Evolutionary conservation across 2,888 invertebrate species (phyloP), one percentile per base, ranked within the genome.

Genomic region (Monochamus alternatus): DNA sequence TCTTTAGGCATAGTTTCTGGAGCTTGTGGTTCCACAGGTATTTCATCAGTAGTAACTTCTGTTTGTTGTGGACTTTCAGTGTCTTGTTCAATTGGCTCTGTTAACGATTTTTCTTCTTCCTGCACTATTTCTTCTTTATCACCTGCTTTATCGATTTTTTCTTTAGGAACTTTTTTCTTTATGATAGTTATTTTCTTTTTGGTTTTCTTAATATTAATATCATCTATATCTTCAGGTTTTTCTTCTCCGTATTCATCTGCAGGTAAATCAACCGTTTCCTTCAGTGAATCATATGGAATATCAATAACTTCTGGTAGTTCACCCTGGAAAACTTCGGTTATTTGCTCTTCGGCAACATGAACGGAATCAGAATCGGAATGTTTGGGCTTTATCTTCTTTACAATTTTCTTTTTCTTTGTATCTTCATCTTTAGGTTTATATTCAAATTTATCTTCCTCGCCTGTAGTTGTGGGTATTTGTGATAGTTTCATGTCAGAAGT

Each of bases 121-220:
- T 14, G 55, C 14, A 22, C 14, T 3, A 55, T 22, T 22, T 55
- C 55, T 5, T n/a, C 14, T 55, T 55, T 55, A 77, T 14, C 86
- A 86, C 43, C 86, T 86, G 0, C 86, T n/a, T n/a, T n/a, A 79
- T 67, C 87, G 2, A 87, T 88, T 71, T 86, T 86, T 85, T 52
- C 87, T 87, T 1, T 86, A 80, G 67, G 87, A 87, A 2, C 87
- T 88, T 74, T 86, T 83, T 63, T 87, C 81, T 22, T 90, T 89
- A 84, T 83, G 79, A 12, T 76, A 78, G 22, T 22, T 22, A 59
- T 74, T 52, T 77, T 76, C 31, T 71, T 74, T 52, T 78, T 69
- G 43, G 67, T 38, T 0, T 82, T 81, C 44, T 82, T 84, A 71
- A 81, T 88, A 82, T 71, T 85, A 78, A 22, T 85, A 0, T 87